Evolutionary conservation across 2,113 vertebrate genomes (phyloP), one percentile per base, ranked within the genome.

Genomic region (Trichomycterus rosablanca): DNA sequence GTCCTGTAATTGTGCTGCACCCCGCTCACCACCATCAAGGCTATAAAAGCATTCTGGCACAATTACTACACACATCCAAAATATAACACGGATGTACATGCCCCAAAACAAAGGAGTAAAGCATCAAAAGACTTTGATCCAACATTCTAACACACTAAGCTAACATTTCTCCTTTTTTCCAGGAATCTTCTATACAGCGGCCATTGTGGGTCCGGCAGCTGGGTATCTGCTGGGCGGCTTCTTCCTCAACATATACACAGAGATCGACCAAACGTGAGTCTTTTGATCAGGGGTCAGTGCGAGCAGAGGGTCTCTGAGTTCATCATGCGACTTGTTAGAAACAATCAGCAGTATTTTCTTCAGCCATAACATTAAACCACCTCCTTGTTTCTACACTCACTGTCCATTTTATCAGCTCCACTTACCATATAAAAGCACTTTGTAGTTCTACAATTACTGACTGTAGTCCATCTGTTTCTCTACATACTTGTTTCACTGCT

Each of bases 161-260:
- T 55, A 39, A 48, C 23, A 37, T 49, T 22, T 15, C 9, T 63
- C 46, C 37, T 35, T 62, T 65, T 62, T 57, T 30, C 16, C 74
- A 97, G 96, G 90, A 46, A 83, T 90, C 81, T 97, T 97, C 79
- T 98, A 98, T 80, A 96, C 94, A 0, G 93, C 94, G 7, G 94
- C 93, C 76, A 92, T 96, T 78, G 78, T 98, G 22, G 96, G 96
- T 20, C 95, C 95, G 0, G 95, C 96, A 0, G 93, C 89, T 1
- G 96, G 96, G 60, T 98, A 98, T 84, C 86, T 98, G 81, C 76
- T 94, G 32, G 96, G 96, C 62, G 96, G 95, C 35, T 78, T 90
- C 76, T 92, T 97, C 84, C 93, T 98, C 74, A 94, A 90, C 69
- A 81, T 93, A 30, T 94, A 90, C 82, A 93, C 92, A 0, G 93